Evolutionary conservation across 2,797 vertebrate genomes (phyloP).

Genomic region (Anniella stebbinsi): DNA sequence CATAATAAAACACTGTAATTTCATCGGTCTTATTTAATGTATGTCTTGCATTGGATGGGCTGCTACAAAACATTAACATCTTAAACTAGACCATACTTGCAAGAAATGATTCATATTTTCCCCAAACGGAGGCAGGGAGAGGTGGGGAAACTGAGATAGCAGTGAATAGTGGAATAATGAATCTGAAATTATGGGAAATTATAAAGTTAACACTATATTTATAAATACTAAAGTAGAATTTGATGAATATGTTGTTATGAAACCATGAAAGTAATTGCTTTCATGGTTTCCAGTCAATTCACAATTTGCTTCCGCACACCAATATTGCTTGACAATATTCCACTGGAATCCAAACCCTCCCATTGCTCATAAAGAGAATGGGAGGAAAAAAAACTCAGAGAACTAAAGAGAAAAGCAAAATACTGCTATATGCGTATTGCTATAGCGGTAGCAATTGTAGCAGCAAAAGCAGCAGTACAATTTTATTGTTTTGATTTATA

Average conservation of each 20-base stretch:
- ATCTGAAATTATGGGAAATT: slow-evolving; percentile 7
- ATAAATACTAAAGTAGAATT: neutral
- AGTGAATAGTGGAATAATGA: neutral
- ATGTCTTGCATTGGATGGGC: neutral
- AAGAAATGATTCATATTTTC: neutral
- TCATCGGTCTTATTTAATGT: neutral
- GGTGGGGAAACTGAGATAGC: too few relatives aligned
- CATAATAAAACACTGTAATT: neutral
- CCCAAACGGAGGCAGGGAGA: neutral
- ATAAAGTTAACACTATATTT: neutral
- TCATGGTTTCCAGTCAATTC: neutral
- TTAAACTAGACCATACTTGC: slow-evolving; percentile 20
- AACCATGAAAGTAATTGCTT: neutral
- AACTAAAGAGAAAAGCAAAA: neutral
- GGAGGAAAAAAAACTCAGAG: too few relatives aligned
- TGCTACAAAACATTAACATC: slow-evolving; percentile 10
- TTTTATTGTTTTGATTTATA: neutral
- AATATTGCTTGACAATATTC: neutral
- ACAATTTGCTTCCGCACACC: neutral
- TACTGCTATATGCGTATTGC: neutral
- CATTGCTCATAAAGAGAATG: neutral
- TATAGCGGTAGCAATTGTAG: neutral
- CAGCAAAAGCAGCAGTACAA: neutral
- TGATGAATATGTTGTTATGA: neutral
- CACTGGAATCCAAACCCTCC: neutral